Percentiles rank a stretch among this genome's conserved stretches.
These are phyloP conservation scores for Polydrusus tereticollis DNA, from an alignment of 2,888 invertebrate species.

Conservation along the genomic window DNA sequence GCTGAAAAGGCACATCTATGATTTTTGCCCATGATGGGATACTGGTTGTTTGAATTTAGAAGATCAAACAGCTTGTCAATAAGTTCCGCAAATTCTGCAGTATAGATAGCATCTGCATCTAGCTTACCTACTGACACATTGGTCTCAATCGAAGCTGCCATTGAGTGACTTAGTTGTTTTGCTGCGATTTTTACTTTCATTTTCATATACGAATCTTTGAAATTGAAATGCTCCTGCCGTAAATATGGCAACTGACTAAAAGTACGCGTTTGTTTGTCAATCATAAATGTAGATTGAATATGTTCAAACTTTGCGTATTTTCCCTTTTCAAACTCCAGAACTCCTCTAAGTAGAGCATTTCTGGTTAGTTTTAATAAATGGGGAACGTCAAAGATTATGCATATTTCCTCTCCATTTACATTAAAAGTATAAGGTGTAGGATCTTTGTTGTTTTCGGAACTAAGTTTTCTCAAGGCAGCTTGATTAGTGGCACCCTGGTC, in stretches of 20 bases:
- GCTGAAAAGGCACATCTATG: too few relatives aligned
- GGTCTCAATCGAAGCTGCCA: conserved; percentile 40
- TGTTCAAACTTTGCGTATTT: conserved; percentile 25
- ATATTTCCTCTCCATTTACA: conserved; percentile 10
- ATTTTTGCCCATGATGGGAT: too few relatives aligned
- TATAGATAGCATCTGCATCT: conserved; percentile 36
- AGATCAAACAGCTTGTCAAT: conserved; percentile 23
- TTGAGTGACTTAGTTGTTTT: too few relatives aligned
- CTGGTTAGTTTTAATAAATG: conserved; percentile 12
- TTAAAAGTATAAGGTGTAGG: conserved; percentile 7
- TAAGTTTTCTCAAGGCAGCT: background rate
- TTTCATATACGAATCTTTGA: too few relatives aligned
- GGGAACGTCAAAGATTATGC: conserved; percentile 4
- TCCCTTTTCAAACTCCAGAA: background rate
- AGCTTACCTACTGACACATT: conserved; percentile 19
- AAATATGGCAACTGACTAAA: too few relatives aligned
- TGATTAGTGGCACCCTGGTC: conserved; percentile 8
- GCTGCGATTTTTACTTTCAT: too few relatives aligned
- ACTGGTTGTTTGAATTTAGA: background rate
- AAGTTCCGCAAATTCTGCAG: conserved; percentile 43
- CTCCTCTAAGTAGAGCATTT: conserved; percentile 16
- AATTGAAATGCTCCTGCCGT: too few relatives aligned
- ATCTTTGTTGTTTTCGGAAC: background rate
- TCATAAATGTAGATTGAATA: background rate
- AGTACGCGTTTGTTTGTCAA: background rate